Evolutionary conservation across 2,888 invertebrate genomes (phyloP), one percentile per base, ranked within the genome.

Genomic region (Hedya salicella): DNA sequence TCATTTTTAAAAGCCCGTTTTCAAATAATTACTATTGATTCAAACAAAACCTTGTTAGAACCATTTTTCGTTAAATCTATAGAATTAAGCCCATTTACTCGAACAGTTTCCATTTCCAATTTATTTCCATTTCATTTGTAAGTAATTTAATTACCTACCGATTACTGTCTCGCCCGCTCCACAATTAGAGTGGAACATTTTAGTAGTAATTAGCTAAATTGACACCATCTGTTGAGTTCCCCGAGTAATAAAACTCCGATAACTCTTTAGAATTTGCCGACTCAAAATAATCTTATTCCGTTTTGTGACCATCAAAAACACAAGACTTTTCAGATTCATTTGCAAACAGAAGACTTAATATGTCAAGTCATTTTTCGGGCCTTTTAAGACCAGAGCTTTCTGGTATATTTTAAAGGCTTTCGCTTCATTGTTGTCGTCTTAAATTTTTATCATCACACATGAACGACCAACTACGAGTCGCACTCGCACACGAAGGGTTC

Each of bases 221-320:
- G 17, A 17, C 32, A 44, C 30, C 61, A 52, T 52, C 32, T 61
- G 50, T 19, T 32, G 25, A 49, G 16, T 30, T 32, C 17, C 16
- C 14, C 30, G 11, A 44, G 32, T 19, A 42, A 9, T 52, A 13
- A 60, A 52, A 52, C 42, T 48, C n/a, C 30, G 32, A 57, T 57
- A 25, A 19, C 32, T 52, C 52, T 40, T 14, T 40, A 54, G 19
- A 40, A 21, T 53, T 39, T 11, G 19, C n/a, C n/a, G 39, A 39
- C 6, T 40, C 19, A 3, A 21, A 40, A 9, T 53, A 21, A 39
- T 11, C 19, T 21, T 9, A 21, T 39, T n/a, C 17, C 36, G 2
- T 36, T 52, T 17, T 25, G 25, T 25, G 25, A 6, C 25, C 25
- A 25, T 25, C 6, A 25, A 25, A 25, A 25, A n/a, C n/a, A n/a